A percentile compares a stretch with the other conserved stretches of the same genome.
phyloP scores from a whole-genome alignment of 2,113 vertebrate genomes.

The Silurus asotus region DNA sequence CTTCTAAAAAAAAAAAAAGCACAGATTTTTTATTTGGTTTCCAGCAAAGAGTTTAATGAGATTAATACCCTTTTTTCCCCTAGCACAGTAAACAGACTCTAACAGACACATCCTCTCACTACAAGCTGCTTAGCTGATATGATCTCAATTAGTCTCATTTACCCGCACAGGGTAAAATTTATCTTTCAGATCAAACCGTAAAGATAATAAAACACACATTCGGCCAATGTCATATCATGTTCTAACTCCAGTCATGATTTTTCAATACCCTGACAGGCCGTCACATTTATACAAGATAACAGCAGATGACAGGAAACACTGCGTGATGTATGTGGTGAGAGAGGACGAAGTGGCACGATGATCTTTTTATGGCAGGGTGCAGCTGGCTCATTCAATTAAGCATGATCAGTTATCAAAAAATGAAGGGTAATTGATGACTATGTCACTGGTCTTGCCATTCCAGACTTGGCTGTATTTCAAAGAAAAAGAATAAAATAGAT shows the following conservation, averaged over 20 bases:
- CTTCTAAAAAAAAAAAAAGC: too few relatives aligned
- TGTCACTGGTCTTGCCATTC: background rate
- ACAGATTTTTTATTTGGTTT: background rate
- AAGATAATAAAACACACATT: background rate
- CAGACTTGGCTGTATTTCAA: slow-evolving; percentile 1
- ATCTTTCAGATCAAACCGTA: background rate
- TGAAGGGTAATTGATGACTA: background rate
- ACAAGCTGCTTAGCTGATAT: background rate
- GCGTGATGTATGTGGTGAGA: background rate
- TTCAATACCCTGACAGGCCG: background rate
- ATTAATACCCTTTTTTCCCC: background rate
- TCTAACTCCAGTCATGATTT: background rate
- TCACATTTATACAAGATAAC: background rate
- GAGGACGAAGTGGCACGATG: background rate
- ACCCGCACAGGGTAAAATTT: background rate
- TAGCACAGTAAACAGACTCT: background rate
- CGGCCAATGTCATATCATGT: background rate
- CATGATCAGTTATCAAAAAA: background rate
- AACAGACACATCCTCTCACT: background rate
- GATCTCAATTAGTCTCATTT: background rate
- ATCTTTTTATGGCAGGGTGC: background rate
- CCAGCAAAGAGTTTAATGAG: too few relatives aligned
- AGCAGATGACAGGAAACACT: background rate
- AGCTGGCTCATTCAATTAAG: slow-evolving; percentile 16
- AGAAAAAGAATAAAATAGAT: background rate